A percentile compares a stretch with the other conserved stretches of the same genome.
These are phyloP conservation scores for Pangasianodon hypophthalmus DNA, from an alignment of 2,113 vertebrate genomes.

Conservation along the genomic window DNA sequence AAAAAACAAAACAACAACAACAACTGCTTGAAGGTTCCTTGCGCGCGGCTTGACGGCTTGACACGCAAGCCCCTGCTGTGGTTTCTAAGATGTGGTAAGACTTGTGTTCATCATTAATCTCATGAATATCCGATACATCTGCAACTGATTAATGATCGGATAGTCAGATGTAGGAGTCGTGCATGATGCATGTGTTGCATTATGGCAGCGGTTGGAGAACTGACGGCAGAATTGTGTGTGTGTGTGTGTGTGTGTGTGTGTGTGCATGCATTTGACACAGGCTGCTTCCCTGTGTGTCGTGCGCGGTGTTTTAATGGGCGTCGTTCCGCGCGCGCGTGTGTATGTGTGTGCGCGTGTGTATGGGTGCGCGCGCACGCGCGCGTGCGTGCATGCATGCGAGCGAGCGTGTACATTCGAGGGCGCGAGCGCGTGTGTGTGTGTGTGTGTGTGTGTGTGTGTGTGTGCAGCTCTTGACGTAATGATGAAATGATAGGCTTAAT, in stretches of 20 bases:
- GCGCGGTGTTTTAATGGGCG: conserved; percentile 59
- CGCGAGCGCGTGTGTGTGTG: not conserved
- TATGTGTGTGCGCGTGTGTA: not conserved
- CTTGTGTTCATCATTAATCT: not conserved
- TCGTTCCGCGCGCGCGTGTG: conserved; percentile 36
- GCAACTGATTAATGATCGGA: not conserved
- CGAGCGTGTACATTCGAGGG: not conserved
- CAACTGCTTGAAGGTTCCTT: not conserved
- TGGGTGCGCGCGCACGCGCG: not conserved
- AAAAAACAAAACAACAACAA: not conserved
- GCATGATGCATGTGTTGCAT: not conserved
- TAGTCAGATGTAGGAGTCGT: not conserved
- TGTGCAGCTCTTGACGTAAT: conserved; percentile 35
- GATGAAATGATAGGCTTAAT: conserved; percentile 40
- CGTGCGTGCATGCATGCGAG: too few species aligned
- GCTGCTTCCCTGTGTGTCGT: conserved; percentile 50
- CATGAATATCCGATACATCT: not conserved
- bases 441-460: not conserved
- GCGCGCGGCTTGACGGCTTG: conserved; percentile 9
- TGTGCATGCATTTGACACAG: conserved; percentile 37
- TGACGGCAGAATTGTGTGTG: conserved; percentile 5
- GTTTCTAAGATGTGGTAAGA: conserved; percentile 26
- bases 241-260: not conserved
- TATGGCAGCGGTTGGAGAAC: not conserved
- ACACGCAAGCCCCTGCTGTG: not conserved